Evolutionary conservation across 2,797 vertebrate species (phyloP), one percentile per base, ranked within the genome.

Genomic region (Lates japonicus): DNA sequence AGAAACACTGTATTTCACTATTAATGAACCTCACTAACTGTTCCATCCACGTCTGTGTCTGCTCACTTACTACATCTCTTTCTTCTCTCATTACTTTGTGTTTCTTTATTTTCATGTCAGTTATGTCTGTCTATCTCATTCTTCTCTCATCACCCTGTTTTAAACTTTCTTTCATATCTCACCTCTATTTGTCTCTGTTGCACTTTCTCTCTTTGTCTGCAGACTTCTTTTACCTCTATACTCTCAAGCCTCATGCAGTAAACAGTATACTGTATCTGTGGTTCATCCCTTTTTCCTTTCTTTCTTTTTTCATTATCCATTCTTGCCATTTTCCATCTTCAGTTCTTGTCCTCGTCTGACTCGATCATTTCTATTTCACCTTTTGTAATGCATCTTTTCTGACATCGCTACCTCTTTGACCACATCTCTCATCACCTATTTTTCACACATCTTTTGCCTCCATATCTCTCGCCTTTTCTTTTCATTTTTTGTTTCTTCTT

Each of bases 11-110:
- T 13, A 0, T 22, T 68, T 81, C 64, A 84, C 85, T 72, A 17
- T 81, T 85, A 87, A 86, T 81, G 83, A 89, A 87, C 4, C 80
- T 65, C 70, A 7, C 63, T 62, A 52, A 54, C 41, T 42, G 25
- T 16, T 75, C 61, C 19, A 11, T 42, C 63, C 39, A 8, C 20
- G 1, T 57, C 64, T 49, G 14, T 4, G 1, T 49, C 41, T 58
- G 16, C 39, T 5, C 1, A 3, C 25, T 35, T 20, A 29, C 8
- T 41, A 51, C 54, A 0, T 63, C 44, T 37, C 19, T 69, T 70
- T 6, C 22, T 63, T 52, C 0, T 63, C 35, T 31, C 19, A 66
- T 71, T 7, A 44, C 33, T 41, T 49, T 57, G 20, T 51, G 57
- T 73, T 1, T 49, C 44, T 62, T 59, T 70, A 14, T 46, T 17